phyloP scores from a whole-genome alignment of 2,888 invertebrate species.

The Tetheella fluctuosa region DNA sequence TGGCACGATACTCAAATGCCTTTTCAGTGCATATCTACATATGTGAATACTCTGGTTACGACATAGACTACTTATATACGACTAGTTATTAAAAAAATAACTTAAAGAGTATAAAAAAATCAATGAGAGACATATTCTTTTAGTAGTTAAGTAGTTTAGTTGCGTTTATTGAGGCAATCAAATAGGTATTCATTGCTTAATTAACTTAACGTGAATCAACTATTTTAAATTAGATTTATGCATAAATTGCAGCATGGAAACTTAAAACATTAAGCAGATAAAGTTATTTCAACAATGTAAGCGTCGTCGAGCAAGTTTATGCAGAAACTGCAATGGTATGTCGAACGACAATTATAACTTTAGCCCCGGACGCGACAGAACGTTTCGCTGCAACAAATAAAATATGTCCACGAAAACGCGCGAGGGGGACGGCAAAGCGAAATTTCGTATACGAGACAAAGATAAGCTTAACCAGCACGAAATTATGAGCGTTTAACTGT shows the following conservation, averaged over 20 bases:
- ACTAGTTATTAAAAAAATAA: slow-evolving; percentile 11
- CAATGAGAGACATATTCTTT: too few relatives aligned
- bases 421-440: slow-evolving; percentile 74
- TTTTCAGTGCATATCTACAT: slow-evolving; percentile 70
- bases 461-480: slow-evolving; percentile 84
- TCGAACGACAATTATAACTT: slow-evolving; percentile 83
- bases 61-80: slow-evolving; percentile 59
- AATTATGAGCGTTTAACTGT: slow-evolving; percentile 85
- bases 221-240: slow-evolving; percentile 29
- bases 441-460: slow-evolving; percentile 83
- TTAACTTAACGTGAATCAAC: slow-evolving; percentile 17
- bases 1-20: slow-evolving; percentile 71
- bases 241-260: slow-evolving; percentile 44
- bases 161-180: background rate
- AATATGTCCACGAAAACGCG: slow-evolving; percentile 79
- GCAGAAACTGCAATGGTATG: slow-evolving; percentile 80
- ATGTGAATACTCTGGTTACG: slow-evolving; percentile 70
- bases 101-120: too few relatives aligned
- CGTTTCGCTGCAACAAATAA: slow-evolving; percentile 79
- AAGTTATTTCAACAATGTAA: slow-evolving; percentile 79
- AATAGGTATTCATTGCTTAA: background rate
- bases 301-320: slow-evolving; percentile 72
- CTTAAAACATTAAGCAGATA: slow-evolving; percentile 74
- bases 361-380: slow-evolving; percentile 74
- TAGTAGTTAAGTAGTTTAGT: background rate